A percentile compares a stretch with the other conserved stretches of the same genome.
phyloP scores from a whole-genome alignment of 2,797 vertebrate genomes.

The Taeniopygia guttata region DNA sequence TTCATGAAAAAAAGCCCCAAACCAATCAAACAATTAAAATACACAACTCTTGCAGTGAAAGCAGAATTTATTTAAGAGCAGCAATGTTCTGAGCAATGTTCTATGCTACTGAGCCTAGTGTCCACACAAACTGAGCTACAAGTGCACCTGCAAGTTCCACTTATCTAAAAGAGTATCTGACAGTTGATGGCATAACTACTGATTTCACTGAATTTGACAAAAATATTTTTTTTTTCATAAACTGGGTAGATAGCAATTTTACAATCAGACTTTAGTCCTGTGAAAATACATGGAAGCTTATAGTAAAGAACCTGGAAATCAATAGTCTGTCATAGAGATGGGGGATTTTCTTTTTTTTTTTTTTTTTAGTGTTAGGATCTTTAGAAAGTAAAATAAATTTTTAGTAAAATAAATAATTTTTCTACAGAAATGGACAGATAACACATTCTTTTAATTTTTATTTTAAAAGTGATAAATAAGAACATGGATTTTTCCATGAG shows the following conservation, averaged over 20 bases:
- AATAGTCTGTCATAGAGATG: not conserved
- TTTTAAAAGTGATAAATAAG: not conserved
- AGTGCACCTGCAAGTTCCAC: not conserved
- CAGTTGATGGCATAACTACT: not conserved
- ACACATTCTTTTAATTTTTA: not conserved
- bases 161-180: not conserved
- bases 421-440: not conserved
- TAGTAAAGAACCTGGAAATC: not conserved
- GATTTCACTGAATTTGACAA: not conserved
- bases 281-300: not conserved
- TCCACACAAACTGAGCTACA: not conserved
- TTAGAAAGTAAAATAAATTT: not conserved
- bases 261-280: not conserved
- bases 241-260: not conserved
- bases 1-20: not conserved
- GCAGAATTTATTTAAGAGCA: not conserved
- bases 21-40: not conserved
- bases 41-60: not conserved
- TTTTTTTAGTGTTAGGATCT: not conserved
- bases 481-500: not conserved
- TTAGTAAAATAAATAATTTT: not conserved
- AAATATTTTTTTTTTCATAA: not conserved
- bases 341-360: too few relatives aligned
- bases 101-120: not conserved
- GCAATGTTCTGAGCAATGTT: not conserved